Percentiles rank a stretch among this genome's conserved stretches.
Evolutionary conservation across 2,113 vertebrate species (phyloP).

Genomic region (Fulica atra): DNA sequence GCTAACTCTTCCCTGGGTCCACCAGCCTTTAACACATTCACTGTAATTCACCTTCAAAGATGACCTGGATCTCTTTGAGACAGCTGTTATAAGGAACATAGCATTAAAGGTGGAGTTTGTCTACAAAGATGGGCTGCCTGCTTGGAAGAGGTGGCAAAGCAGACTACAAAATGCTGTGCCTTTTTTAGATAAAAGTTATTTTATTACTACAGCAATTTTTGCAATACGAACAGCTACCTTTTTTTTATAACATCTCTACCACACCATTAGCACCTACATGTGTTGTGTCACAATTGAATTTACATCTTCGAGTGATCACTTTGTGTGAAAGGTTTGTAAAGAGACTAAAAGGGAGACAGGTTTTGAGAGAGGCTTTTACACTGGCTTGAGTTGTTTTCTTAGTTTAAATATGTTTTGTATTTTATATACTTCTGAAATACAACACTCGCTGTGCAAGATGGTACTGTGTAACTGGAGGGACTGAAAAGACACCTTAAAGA

Average conservation of each 20-base stretch:
- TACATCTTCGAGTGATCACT: neutral
- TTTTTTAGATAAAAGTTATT: neutral
- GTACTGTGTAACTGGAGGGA: neutral
- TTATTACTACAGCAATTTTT: neutral
- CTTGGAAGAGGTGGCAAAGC: neutral
- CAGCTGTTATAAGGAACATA: neutral
- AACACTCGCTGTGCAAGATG: neutral
- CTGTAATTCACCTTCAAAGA: neutral
- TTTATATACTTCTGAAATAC: neutral
- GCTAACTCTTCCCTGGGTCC: neutral
- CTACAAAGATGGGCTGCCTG: neutral
- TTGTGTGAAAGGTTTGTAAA: neutral
- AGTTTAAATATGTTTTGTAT: neutral
- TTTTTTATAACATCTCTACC: neutral
- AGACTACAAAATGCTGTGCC: neutral
- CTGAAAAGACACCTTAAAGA: neutral
- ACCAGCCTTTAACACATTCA: neutral
- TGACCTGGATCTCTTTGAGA: neutral
- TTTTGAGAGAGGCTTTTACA: neutral
- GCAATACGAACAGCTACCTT: neutral
- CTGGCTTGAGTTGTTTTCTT: neutral
- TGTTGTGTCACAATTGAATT: neutral
- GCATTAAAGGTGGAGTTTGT: neutral
- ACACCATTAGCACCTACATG: neutral
- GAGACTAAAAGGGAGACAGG: rapidly evolving